These are phyloP conservation scores for Callithrix jacchus DNA, from an alignment of 2,113 vertebrate genomes.

Conservation along the genomic window DNA sequence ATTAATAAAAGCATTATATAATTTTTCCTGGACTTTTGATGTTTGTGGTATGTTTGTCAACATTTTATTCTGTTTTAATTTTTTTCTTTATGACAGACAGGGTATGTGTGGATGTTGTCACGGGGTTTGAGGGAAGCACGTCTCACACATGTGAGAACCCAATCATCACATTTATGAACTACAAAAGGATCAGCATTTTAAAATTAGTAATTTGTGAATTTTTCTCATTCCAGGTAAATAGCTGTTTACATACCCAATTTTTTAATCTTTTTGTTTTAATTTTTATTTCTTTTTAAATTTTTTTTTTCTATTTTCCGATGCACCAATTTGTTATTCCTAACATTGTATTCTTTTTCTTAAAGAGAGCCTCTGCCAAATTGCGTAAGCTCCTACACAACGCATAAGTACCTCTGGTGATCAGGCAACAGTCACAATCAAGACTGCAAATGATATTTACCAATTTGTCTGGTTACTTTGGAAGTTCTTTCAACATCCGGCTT, in stretches of 20 bases:
- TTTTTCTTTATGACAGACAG: too few relatives aligned
- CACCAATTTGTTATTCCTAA: not conserved
- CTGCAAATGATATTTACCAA: not conserved
- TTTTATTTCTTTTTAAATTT: too few relatives aligned
- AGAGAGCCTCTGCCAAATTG: not conserved
- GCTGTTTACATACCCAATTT: not conserved
- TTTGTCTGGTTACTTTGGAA: not conserved
- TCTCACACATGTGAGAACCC: too few relatives aligned
- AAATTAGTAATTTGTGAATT: conserved; percentile 10
- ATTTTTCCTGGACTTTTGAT: not conserved
- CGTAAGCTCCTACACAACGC: not conserved
- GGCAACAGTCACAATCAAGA: not conserved
- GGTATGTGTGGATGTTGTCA: too few relatives aligned
- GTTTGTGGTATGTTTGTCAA: not conserved
- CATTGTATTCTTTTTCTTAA: not conserved
- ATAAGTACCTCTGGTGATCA: not conserved
- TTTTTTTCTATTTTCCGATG: too few relatives aligned
- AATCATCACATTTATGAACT: too few relatives aligned
- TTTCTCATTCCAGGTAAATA: not conserved
- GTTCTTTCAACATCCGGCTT: not conserved
- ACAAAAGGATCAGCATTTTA: not conserved
- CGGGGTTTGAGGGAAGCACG: too few relatives aligned
- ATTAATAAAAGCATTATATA: not conserved
- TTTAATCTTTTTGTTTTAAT: too few relatives aligned
- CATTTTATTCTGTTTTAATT: not conserved